These are phyloP conservation scores for Gymnoscelis rufifasciata DNA, from an alignment of 2,888 invertebrate genomes.

Conservation along the genomic window DNA sequence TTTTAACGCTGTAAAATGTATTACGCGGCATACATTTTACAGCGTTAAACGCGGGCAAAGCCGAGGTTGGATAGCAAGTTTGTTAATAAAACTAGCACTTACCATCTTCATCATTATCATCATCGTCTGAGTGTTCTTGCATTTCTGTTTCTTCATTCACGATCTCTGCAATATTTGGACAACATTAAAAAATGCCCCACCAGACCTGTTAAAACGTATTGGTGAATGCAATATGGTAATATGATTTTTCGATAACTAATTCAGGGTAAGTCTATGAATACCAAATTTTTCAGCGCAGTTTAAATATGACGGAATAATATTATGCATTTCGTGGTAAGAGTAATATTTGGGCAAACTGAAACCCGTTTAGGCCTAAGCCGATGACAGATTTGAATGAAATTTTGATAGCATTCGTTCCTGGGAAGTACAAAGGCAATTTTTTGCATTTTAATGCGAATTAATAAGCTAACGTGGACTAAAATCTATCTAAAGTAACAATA, in stretches of 20 bases:
- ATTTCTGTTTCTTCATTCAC: slow-evolving; percentile 39
- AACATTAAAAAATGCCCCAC: slow-evolving; percentile 3
- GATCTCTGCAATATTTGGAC: slow-evolving; percentile 38
- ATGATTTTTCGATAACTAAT: slow-evolving; percentile 15
- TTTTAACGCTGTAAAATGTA: no score
- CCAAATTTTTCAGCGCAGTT: slow-evolving; percentile 19
- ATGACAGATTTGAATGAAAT: no score
- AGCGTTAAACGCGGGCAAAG: no score
- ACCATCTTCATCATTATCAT: slow-evolving; percentile 74
- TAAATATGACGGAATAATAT: slow-evolving; percentile 15
- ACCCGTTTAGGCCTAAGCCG: background rate
- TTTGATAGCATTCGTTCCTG: no score
- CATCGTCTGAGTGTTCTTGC: slow-evolving; percentile 57
- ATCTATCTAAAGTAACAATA: no score
- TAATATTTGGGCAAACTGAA: background rate
- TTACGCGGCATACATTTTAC: no score
- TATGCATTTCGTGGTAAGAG: slow-evolving; percentile 5
- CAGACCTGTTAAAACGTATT: background rate
- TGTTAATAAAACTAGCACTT: no score
- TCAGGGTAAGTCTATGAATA: slow-evolving; percentile 20
- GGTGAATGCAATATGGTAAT: slow-evolving; percentile 12
- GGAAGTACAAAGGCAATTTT: no score
- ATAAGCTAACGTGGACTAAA: no score
- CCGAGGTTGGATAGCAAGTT: no score
- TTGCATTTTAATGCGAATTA: no score